Base-by-base conservation (phyloP, 2,113 vertebrate genomes). In the Crotalus helleri region DNA sequence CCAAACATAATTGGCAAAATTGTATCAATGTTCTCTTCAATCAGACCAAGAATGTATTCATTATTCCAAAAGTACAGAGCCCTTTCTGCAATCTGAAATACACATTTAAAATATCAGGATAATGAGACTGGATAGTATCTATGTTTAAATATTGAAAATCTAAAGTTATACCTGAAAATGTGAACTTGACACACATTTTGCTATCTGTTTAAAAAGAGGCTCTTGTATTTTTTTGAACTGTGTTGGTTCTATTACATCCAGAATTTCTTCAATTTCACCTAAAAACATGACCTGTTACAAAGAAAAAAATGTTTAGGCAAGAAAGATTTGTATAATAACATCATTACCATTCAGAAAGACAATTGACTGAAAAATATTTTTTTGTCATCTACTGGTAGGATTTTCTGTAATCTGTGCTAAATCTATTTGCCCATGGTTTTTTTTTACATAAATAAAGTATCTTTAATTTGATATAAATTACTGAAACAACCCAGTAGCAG, bases 11-110 rank as follows among this genome's bases (percentile, higher is more conserved):
- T 98, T 94, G 99, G 99, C 87, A 99, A 98, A 95, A 99, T 96
- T 97, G 98, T 99, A 95, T 99, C 98, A 88, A 99, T 99, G 96
- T 99, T 99, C 95, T 99, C 99, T 96, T 99, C 99, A 81, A 99
- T 99, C 96, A 99, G 98, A 97, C 99, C 99, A 96, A 99, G 98
- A 94, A 99, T 99, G 96, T 99, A 99, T 96, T 99, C 99, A 4
- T 99, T 99, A 95, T 99, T 99, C 99, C 99, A 99, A 97, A 99
- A 99, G 97, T 99, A 99, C 93, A 99, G 96, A 87, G 99, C 98
- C 94, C 99, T 98, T 96, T 99, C 99, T 92, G 99, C 99, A 94
- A 99, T 99, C 99, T 99, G 97, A 94, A 97, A 97, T 44, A 95
- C 23, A 96, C 55, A 97, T 91, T 90, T 89, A 64, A 33, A 95